Percentiles rank a stretch among this genome's conserved stretches.
These are phyloP conservation scores for Sebastes baramenuke DNA, from an alignment of 2,797 vertebrate species.

Conservation along the genomic window DNA sequence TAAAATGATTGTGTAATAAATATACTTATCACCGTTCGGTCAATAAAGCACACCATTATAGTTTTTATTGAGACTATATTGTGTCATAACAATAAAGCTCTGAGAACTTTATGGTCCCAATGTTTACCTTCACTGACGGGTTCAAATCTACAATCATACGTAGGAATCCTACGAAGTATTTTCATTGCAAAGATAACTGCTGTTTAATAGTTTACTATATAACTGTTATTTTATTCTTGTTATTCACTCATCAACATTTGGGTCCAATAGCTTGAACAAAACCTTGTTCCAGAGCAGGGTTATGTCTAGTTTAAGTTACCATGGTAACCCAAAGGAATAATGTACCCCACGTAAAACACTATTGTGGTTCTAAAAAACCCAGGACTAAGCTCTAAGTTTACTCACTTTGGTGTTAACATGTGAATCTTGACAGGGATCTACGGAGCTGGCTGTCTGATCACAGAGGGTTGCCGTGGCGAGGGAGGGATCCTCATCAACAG, in stretches of 20 bases:
- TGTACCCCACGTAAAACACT: neutral
- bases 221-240: neutral
- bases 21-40: neutral
- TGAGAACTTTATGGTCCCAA: neutral
- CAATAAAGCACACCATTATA: neutral
- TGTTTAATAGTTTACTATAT: neutral
- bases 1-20: too few relatives aligned
- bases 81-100: neutral
- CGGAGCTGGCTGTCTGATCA: constrained; percentile 97
- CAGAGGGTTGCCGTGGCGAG: constrained; percentile 97
- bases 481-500: constrained; percentile 98
- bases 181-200: neutral
- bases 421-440: constrained; percentile 88
- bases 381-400: neutral
- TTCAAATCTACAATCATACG: neutral
- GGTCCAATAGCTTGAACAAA: neutral
- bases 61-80: neutral
- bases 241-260: too few relatives aligned
- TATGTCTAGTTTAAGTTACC: neutral
- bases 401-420: neutral
- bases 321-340: neutral
- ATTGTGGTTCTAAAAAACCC: neutral
- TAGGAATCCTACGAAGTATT: neutral
- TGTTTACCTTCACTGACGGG: neutral
- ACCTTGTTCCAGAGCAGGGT: neutral